Evolutionary conservation across 2,113 vertebrate genomes (phyloP).

Genomic region (Stomatorhinus ivindoensis): DNA sequence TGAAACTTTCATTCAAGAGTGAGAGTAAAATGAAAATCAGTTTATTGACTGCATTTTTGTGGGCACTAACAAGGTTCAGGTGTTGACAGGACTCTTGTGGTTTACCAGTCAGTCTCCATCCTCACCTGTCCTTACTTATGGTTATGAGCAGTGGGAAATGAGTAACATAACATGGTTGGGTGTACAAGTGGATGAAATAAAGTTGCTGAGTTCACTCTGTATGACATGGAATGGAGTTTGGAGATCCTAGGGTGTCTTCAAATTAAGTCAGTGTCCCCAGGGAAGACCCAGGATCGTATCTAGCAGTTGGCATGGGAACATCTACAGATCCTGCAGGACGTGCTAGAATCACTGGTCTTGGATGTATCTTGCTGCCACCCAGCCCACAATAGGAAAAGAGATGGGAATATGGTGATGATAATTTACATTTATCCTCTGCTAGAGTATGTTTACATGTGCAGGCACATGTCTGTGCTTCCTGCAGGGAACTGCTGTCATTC

Average conservation of each 20-base stretch:
- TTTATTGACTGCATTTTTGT: neutral
- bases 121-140: neutral
- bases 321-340: neutral
- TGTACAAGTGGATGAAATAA: neutral
- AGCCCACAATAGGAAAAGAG: neutral
- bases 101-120: neutral
- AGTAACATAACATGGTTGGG: neutral
- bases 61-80: neutral
- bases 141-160: neutral
- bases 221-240: neutral
- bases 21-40: neutral
- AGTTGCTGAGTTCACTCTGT: neutral
- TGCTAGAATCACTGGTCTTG: neutral
- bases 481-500: conserved; percentile 57
- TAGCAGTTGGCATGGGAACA: neutral
- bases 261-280: neutral
- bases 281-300: neutral
- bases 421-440: neutral
- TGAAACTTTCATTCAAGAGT: neutral
- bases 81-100: neutral
- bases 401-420: neutral
- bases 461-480: neutral
- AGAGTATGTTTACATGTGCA: neutral
- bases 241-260: neutral
- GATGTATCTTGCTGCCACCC: neutral